Evolutionary conservation across 2,113 vertebrate species (phyloP).

Genomic region (Excalfactoria chinensis): DNA sequence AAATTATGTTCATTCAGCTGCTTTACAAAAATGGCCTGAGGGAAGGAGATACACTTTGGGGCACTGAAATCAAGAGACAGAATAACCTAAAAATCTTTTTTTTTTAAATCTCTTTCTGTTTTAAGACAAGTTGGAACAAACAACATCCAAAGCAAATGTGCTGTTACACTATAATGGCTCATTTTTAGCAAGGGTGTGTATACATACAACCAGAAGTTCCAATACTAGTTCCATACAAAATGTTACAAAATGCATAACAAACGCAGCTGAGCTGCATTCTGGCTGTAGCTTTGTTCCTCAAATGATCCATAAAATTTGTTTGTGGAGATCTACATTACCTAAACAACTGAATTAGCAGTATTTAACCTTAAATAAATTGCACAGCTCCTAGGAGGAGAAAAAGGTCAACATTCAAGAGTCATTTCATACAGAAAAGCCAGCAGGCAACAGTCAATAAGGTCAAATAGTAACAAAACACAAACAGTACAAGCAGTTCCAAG

Average conservation of each 20-base stretch:
- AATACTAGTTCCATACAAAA: not conserved
- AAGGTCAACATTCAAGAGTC: not conserved
- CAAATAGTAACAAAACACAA: not conserved
- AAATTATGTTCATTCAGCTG: not conserved
- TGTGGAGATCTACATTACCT: not conserved
- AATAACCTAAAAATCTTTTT: not conserved
- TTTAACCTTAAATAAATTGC: not conserved
- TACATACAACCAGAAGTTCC: not conserved
- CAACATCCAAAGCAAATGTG: not conserved
- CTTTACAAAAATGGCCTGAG: not conserved
- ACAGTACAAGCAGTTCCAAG: not conserved
- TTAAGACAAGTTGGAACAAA: not conserved
- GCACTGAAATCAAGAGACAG: not conserved
- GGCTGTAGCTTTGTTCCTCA: not conserved
- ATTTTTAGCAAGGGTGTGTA: not conserved
- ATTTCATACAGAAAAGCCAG: not conserved
- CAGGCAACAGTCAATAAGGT: not conserved
- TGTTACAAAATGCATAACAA: not conserved
- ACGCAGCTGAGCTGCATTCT: not conserved
- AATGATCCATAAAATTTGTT: not conserved
- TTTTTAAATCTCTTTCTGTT: not conserved
- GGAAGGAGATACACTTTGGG: not conserved
- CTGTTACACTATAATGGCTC: not conserved
- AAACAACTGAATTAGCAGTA: not conserved
- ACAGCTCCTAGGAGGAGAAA: not conserved